These are phyloP conservation scores for Cynocephalus volans DNA, from an alignment of 2,113 vertebrate species.

Conservation along the genomic window DNA sequence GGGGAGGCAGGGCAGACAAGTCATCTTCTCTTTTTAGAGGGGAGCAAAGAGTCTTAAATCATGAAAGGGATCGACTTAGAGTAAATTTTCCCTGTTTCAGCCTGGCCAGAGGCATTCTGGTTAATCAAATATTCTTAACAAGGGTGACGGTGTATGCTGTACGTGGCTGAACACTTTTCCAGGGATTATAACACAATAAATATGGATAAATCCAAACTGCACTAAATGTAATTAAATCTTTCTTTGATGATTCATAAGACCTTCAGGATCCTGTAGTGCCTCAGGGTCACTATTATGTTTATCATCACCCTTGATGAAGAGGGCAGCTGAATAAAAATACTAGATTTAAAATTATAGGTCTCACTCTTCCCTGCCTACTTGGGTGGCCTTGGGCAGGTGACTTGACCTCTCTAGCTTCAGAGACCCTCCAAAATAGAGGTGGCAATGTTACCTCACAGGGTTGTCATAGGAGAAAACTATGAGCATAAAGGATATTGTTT, in stretches of 20 bases:
- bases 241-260: slow-evolving; percentile 71
- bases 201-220: slow-evolving; percentile 23
- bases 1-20: neutral
- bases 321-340: slow-evolving; percentile 30
- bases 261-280: slow-evolving; percentile 9
- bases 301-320: slow-evolving; percentile 7
- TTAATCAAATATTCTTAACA: neutral
- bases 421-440: neutral
- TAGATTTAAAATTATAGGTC: neutral
- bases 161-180: neutral
- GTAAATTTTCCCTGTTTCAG: neutral
- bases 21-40: neutral
- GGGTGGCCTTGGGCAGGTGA: slow-evolving; percentile 44
- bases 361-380: neutral
- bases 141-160: neutral
- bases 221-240: slow-evolving; percentile 62
- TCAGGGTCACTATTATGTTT: slow-evolving; percentile 29
- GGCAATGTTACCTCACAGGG: neutral
- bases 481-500: neutral
- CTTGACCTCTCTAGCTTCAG: slow-evolving; percentile 50
- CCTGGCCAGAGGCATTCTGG: slow-evolving; percentile 7
- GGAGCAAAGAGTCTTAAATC: neutral
- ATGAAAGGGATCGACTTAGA: neutral
- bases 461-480: neutral
- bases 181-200: slow-evolving; percentile 51